Conservation (phyloP, 2,888 invertebrate species). For the Ophioninae sp. region DNA sequence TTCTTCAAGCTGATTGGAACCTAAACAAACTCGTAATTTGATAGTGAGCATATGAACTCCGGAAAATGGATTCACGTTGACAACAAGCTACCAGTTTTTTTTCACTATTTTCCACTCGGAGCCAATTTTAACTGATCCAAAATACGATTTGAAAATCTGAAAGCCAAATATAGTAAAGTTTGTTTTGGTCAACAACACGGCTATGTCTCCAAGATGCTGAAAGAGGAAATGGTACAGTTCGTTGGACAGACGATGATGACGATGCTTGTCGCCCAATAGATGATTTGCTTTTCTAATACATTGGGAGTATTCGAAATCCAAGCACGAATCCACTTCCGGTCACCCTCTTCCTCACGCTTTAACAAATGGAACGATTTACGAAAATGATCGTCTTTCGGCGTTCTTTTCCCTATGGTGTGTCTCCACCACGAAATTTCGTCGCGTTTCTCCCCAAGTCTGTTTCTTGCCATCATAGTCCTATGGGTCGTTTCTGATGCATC, state of each 20-base stretch:
- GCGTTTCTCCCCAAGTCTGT: background rate
- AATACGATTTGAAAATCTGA: too few relatives aligned
- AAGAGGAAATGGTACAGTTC: background rate
- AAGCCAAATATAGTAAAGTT: too few relatives aligned
- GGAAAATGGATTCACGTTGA: too few relatives aligned
- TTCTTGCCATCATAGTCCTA: background rate
- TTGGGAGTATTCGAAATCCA: conserved; percentile 17
- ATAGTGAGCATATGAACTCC: too few relatives aligned
- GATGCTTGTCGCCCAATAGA: conserved; percentile 12
- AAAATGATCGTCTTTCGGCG: conserved; percentile 65
- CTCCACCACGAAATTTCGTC: conserved; percentile 2
- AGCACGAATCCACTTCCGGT: conserved; percentile 9
- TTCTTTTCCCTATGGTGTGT: conserved; percentile 13
- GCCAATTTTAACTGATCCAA: too few relatives aligned
- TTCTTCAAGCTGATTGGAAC: background rate
- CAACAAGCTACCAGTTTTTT: too few relatives aligned
- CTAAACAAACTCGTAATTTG: too few relatives aligned
- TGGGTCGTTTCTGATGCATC: conserved; percentile 36
- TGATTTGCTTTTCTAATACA: conserved; percentile 25
- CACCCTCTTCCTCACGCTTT: conserved; percentile 14
- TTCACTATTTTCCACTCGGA: too few relatives aligned
- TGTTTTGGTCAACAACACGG: too few relatives aligned
- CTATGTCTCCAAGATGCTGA: background rate
- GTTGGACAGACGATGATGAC: conserved; percentile 13
- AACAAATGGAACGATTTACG: conserved; percentile 69